Evolutionary conservation across 2,797 vertebrate genomes (phyloP).

Genomic region (Amazona ochrocephala): DNA sequence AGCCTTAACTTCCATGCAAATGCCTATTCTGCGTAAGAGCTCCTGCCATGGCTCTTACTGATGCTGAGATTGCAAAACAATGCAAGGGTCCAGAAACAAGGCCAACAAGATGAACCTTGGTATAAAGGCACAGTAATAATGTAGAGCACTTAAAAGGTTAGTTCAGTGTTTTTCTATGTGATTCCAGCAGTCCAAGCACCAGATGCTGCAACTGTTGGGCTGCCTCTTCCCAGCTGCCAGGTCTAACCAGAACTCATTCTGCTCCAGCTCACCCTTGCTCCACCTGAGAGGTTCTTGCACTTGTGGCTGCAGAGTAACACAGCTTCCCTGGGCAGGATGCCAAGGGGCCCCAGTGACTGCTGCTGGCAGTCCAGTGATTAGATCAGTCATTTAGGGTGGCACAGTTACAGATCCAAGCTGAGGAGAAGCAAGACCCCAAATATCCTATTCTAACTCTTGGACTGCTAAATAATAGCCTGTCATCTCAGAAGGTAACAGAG

Average conservation of each 20-base stretch:
- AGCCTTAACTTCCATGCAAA: background rate
- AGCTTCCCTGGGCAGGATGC: background rate
- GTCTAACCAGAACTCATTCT: background rate
- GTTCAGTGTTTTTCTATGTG: background rate
- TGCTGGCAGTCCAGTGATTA: background rate
- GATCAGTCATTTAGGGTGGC: background rate
- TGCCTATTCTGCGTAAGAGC: background rate
- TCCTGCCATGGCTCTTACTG: background rate
- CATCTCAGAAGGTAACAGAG: background rate
- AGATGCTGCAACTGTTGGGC: background rate
- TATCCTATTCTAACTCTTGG: background rate
- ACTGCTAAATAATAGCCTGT: background rate
- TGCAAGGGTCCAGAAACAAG: background rate
- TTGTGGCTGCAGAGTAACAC: background rate
- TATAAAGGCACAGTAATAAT: background rate
- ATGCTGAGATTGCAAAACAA: background rate
- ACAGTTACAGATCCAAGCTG: background rate
- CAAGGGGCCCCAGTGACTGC: background rate
- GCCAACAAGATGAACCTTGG: background rate
- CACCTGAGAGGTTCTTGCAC: background rate
- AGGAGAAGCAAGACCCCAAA: background rate
- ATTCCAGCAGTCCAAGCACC: background rate
- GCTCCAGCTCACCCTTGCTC: background rate
- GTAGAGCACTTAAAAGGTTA: background rate
- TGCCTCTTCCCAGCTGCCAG: background rate